These are phyloP conservation scores for Cyprinodon tularosa DNA, from an alignment of 2,113 vertebrate species.

Conservation along the genomic window DNA sequence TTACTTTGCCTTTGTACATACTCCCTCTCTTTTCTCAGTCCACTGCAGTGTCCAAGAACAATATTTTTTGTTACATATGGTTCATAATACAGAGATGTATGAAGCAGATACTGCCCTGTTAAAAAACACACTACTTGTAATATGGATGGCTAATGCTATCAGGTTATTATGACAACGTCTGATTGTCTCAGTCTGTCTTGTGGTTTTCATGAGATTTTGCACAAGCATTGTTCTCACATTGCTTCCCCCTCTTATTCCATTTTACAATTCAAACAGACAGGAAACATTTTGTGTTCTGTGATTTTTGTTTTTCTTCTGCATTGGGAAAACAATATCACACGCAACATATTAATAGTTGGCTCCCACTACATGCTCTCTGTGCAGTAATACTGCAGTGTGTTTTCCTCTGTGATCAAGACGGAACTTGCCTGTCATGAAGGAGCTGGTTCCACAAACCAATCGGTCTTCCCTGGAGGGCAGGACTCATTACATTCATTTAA, in stretches of 20 bases:
- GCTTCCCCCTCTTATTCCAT: neutral
- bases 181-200: neutral
- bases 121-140: neutral
- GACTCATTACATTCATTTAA: slow-evolving; percentile 29
- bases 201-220: neutral
- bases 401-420: slow-evolving; percentile 40
- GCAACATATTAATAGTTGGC: neutral
- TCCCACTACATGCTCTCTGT: neutral
- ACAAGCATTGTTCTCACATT: neutral
- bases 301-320: neutral
- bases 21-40: neutral
- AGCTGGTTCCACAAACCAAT: slow-evolving; percentile 45
- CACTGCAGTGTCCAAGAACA: neutral
- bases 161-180: neutral
- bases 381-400: slow-evolving; percentile 26
- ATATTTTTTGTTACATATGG: neutral
- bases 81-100: neutral
- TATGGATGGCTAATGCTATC: neutral
- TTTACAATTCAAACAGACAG: neutral
- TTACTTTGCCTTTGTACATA: neutral
- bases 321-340: neutral
- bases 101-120: no score
- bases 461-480: slow-evolving; percentile 35
- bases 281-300: neutral
- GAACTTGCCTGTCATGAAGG: slow-evolving; percentile 45